Conservation (phyloP, 2,888 invertebrate genomes). For the Pheosia gnoma region DNA sequence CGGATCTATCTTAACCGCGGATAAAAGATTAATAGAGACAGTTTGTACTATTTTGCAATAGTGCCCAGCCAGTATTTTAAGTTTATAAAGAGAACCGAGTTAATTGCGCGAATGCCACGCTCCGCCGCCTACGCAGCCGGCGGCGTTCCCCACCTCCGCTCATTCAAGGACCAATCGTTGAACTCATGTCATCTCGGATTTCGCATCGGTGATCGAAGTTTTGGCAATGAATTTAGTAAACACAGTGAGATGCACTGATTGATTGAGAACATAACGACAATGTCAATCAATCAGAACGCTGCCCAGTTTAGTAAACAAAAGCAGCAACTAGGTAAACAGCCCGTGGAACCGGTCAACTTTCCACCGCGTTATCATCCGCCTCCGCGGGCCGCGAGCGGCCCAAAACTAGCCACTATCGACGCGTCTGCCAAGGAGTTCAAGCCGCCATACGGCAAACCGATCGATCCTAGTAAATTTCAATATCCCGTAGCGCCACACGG, state of each 20-base stretch:
- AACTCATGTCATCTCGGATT: slow-evolving; percentile 70
- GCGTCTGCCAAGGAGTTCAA: slow-evolving; percentile 76
- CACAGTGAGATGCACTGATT: slow-evolving; percentile 54
- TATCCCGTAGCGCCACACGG: slow-evolving; percentile 63
- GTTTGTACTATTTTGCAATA: slow-evolving; percentile 21
- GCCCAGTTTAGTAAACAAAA: slow-evolving; percentile 79
- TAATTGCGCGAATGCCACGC: slow-evolving; percentile 82
- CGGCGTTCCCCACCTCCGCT: slow-evolving; percentile 76
- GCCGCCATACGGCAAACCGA: slow-evolving; percentile 70
- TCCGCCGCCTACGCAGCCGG: slow-evolving; percentile 79
- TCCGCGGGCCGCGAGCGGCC: slow-evolving; percentile 86
- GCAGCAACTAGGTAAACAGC: slow-evolving; percentile 82
- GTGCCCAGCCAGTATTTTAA: slow-evolving; percentile 43
- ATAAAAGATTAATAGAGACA: slow-evolving; percentile 17
- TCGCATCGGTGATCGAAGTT: slow-evolving; percentile 60
- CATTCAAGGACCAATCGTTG: slow-evolving; percentile 82
- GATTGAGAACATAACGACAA: slow-evolving; percentile 65
- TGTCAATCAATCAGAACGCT: slow-evolving; percentile 81
- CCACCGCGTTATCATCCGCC: slow-evolving; percentile 93
- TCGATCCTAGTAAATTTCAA: slow-evolving; percentile 67
- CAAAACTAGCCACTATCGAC: slow-evolving; percentile 86
- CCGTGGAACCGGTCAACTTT: slow-evolving; percentile 81
- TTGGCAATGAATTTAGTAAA: slow-evolving; percentile 64
- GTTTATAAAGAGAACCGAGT: slow-evolving; percentile 37
- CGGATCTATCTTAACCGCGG: slow-evolving; percentile 26